phyloP scores from a whole-genome alignment of 2,113 vertebrate genomes.

The Engystomops pustulosus region DNA sequence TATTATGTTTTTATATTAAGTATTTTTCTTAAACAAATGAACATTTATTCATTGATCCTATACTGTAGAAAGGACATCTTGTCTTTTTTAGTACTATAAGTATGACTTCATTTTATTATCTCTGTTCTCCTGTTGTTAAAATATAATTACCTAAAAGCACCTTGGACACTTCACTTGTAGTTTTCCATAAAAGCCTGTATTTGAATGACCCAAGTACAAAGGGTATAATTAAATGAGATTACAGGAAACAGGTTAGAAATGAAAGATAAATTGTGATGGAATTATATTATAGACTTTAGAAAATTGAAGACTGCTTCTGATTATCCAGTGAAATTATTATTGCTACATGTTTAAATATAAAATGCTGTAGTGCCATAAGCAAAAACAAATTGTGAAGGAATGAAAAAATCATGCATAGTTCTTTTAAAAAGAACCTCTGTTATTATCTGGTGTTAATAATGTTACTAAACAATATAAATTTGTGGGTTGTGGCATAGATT shows the following conservation, averaged over 20 bases:
- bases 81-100: background rate
- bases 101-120: background rate
- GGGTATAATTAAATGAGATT: background rate
- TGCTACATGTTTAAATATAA: too few relatives aligned
- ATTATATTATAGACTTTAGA: conserved; percentile 23
- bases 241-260: background rate
- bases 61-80: too few relatives aligned
- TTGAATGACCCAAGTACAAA: background rate
- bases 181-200: conserved; percentile 4
- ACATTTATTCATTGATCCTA: background rate
- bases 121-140: background rate
- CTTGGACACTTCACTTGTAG: background rate
- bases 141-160: conserved; percentile 8
- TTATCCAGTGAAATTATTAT: background rate
- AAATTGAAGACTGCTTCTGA: background rate
- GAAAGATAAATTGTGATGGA: background rate
- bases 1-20: background rate
- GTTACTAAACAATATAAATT: too few relatives aligned
- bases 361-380: too few relatives aligned
- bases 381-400: too few relatives aligned
- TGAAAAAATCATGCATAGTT: too few relatives aligned
- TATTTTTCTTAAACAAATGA: background rate
- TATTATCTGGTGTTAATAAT: too few relatives aligned
- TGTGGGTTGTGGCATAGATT: too few relatives aligned
- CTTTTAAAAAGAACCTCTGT: too few relatives aligned